Conservation (phyloP, 2,113 vertebrate species). For the Pterocles gutturalis region DNA sequence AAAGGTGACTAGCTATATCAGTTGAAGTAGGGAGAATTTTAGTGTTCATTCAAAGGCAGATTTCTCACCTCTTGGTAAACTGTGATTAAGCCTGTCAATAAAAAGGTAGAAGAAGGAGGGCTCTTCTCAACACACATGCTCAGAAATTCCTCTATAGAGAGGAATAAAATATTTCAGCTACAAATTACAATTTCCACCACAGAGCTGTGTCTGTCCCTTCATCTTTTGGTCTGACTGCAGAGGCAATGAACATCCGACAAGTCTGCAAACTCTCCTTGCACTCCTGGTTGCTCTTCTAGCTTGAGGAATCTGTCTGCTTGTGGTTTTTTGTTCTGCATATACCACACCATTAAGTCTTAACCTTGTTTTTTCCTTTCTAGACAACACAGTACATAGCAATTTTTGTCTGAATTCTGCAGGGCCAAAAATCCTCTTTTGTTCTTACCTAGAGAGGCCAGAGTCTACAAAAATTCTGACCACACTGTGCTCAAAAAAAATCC, state of each 20-base stretch:
- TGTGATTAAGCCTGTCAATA: background rate
- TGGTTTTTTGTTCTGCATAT: background rate
- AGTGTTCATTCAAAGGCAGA: background rate
- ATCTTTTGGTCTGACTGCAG: background rate
- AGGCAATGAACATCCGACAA: background rate
- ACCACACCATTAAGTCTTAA: background rate
- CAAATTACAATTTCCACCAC: background rate
- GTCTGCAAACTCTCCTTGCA: background rate
- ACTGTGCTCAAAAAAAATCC: background rate
- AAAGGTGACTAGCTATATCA: background rate
- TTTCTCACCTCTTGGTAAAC: background rate
- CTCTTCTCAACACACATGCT: background rate
- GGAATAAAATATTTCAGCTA: background rate
- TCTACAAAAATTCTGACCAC: background rate
- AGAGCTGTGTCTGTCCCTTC: background rate
- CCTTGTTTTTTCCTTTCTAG: background rate
- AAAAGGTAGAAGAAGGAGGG: background rate
- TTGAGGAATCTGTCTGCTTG: background rate
- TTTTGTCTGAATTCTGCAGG: background rate
- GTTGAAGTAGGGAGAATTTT: background rate
- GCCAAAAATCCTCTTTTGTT: background rate
- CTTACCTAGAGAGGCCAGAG: background rate
- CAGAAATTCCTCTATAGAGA: background rate
- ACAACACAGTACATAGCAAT: background rate
- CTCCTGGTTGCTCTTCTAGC: background rate